Conservation (phyloP, 2,888 invertebrate species). For the Caenorhabditis angaria region DNA sequence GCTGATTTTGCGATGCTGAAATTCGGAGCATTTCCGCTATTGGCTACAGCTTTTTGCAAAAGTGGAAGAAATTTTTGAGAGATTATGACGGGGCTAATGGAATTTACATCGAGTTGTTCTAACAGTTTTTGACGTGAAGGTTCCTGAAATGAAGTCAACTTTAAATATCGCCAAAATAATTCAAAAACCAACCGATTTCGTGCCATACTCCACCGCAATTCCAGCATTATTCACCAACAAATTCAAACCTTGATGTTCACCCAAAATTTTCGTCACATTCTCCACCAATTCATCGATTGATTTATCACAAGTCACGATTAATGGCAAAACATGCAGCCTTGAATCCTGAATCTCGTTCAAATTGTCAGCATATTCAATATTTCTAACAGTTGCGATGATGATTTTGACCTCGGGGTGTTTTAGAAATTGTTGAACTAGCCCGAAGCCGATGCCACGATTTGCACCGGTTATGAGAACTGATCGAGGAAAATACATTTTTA, state of each 20-base stretch:
- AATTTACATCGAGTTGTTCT: constrained; percentile 18
- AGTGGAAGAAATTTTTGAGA: constrained; percentile 17
- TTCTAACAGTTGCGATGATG: constrained; percentile 86
- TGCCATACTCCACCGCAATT: constrained; percentile 1
- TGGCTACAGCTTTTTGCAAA: constrained; percentile 7
- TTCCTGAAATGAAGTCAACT: not conserved
- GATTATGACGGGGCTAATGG: constrained; percentile 10
- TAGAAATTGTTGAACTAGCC: constrained; percentile 80
- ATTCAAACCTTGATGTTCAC: constrained; percentile 39
- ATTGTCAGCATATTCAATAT: constrained; percentile 76
- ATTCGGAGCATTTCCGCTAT: not conserved
- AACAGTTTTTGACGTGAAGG: constrained; percentile 1
- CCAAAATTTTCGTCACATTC: constrained; percentile 32
- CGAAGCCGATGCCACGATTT: constrained; percentile 88
- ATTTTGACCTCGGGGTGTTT: constrained; percentile 77
- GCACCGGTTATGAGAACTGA: constrained; percentile 85
- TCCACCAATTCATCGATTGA: constrained; percentile 28
- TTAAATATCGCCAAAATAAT: too few relatives aligned
- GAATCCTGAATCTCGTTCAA: constrained; percentile 3
- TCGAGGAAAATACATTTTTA: constrained; percentile 2
- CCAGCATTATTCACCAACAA: constrained; percentile 36
- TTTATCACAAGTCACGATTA: constrained; percentile 25
- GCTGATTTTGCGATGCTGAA: constrained; percentile 9
- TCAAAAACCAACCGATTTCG: not conserved
- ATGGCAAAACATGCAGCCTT: constrained; percentile 9